Evolutionary conservation across 1,140 invertebrate species (phyloP), one percentile per base, ranked within the genome.

Genomic region (Zaprionus ornatus): DNA sequence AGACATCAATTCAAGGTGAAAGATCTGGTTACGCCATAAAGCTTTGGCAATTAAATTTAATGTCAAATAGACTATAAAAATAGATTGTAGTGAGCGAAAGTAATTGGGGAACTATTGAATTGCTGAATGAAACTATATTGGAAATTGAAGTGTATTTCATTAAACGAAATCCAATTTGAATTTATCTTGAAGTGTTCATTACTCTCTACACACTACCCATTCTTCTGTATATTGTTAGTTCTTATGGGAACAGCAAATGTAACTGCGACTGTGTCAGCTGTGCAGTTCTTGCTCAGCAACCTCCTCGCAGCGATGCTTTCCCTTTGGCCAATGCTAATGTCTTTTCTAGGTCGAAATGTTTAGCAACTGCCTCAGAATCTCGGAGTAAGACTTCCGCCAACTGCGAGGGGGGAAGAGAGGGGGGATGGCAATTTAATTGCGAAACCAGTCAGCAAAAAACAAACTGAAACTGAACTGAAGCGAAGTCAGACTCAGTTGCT

Each of bases 271-370:
- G 1, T 50, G 21, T n/a, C 42, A 35, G 42, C 27, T 35, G 29
- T 42, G 15, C n/a, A n/a, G 37, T 7, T 40, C 37, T 40, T 40
- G n/a, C 2, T 17, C 40, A 45, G n/a, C 40, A 17, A 45, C 7
- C 6, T 7, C 40, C 56, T 15, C 15, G 2, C 52, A 15, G 15
- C 52, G 15, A 15, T 71, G 62, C 82, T 85, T 78, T 84, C 74
- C 77, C 82, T 73, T 48, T 48, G 29, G 69, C 35, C 62, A 52
- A 37, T 50, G 48, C 70, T 70, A 69, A 67, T 83, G 76, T 13
- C 62, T 64, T 79, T 88, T 88, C 25, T 87, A 72, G 83, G 84
- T 88, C 74, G 70, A 78, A 83, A 68, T 88, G 73, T 83, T 87
- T 87, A 88, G 85, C 80, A 83, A 77, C 80, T 77, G 57, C 71